phyloP scores from a whole-genome alignment of 2,888 invertebrate species.

The Trimorus sp. region DNA sequence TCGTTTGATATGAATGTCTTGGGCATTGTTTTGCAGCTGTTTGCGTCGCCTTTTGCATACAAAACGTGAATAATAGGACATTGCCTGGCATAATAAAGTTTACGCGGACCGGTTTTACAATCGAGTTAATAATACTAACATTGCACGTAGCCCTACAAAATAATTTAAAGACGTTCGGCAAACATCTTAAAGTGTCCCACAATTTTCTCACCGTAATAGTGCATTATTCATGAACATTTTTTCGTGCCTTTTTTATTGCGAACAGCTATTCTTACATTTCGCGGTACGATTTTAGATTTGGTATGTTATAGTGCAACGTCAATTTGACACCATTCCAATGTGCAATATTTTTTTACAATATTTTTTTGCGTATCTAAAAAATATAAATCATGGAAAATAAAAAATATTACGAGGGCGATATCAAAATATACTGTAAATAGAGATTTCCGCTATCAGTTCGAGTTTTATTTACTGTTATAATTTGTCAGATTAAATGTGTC shows the following conservation, averaged over 20 bases:
- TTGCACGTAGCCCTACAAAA: slow-evolving; percentile 45
- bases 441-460: too few relatives aligned
- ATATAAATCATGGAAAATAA: too few relatives aligned
- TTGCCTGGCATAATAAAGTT: slow-evolving; percentile 50
- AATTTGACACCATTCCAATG: slow-evolving; percentile 7
- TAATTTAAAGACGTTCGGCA: slow-evolving; percentile 51
- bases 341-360: too few relatives aligned
- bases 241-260: slow-evolving; percentile 4
- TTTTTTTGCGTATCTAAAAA: too few relatives aligned
- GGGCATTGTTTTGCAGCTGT: slow-evolving; percentile 20
- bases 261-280: slow-evolving; percentile 19
- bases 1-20: slow-evolving; percentile 11
- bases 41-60: slow-evolving; percentile 24
- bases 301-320: slow-evolving; percentile 6
- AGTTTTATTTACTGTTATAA: too few relatives aligned
- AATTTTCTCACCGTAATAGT: slow-evolving; percentile 49
- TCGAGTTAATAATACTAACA: slow-evolving; percentile 51
- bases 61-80: slow-evolving; percentile 49
- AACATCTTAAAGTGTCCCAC: slow-evolving; percentile 42
- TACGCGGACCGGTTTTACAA: slow-evolving; percentile 61
- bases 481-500: too few relatives aligned
- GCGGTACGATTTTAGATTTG: slow-evolving; percentile 15
- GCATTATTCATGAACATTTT: slow-evolving; percentile 42
- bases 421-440: too few relatives aligned
- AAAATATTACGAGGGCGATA: too few relatives aligned